Conservation (phyloP, 2,113 vertebrate species). For the Cranoglanis bouderius region DNA sequence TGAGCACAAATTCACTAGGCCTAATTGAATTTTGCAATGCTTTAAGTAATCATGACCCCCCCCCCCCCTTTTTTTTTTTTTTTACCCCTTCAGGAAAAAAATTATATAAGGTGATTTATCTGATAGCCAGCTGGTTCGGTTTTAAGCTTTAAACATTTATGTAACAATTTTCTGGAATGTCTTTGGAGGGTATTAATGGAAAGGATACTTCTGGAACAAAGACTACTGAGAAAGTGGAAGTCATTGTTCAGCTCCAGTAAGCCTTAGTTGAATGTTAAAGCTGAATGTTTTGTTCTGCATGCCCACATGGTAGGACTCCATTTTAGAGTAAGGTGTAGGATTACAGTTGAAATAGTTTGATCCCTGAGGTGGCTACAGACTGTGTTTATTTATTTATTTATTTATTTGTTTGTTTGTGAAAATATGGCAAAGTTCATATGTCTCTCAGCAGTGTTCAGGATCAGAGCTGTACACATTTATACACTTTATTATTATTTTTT, state of each 20-base stretch:
- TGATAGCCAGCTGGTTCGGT: background rate
- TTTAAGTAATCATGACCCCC: background rate
- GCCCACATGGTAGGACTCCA: background rate
- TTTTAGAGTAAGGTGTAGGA: constrained; percentile 1
- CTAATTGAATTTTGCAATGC: background rate
- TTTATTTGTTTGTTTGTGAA: constrained; percentile 6
- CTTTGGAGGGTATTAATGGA: background rate
- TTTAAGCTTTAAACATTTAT: background rate
- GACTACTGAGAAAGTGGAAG: background rate
- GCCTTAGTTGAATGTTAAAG: background rate
- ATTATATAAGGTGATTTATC: background rate
- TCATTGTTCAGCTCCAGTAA: background rate
- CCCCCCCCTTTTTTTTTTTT: background rate
- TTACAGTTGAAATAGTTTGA: constrained; percentile 2
- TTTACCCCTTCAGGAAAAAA: background rate
- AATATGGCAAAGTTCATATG: background rate
- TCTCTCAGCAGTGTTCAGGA: background rate
- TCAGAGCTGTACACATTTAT: background rate
- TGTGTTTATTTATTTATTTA: background rate
- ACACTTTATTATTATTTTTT: background rate
- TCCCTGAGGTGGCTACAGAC: background rate
- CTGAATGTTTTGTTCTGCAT: background rate
- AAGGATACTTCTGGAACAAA: constrained; percentile 10
- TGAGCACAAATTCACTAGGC: background rate
- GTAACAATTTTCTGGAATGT: background rate